Percentiles rank a stretch among this genome's conserved stretches.
These are phyloP conservation scores for Falco concolor DNA, from an alignment of 2,797 vertebrate species.

Conservation along the genomic window DNA sequence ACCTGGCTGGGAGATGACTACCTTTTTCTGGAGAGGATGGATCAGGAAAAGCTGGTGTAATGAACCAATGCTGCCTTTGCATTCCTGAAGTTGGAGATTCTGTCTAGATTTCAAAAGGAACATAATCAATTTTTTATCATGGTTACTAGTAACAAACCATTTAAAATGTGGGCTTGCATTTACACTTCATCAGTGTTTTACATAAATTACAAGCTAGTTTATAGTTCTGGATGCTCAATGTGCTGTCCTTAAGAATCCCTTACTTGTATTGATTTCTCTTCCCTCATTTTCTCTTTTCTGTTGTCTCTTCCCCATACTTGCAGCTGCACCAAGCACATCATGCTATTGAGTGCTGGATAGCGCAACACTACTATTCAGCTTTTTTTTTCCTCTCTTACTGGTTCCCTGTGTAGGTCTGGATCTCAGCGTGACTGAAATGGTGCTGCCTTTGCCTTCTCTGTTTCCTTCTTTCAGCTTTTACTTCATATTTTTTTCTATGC, in stretches of 20 bases:
- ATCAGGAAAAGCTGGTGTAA: not conserved
- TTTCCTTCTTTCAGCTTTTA: not conserved
- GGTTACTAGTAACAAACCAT: not conserved
- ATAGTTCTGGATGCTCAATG: not conserved
- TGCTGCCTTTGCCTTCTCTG: not conserved
- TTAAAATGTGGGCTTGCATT: not conserved
- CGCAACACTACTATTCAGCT: not conserved
- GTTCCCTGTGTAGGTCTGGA: not conserved
- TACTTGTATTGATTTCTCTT: not conserved
- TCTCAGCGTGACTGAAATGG: not conserved
- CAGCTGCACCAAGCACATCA: not conserved
- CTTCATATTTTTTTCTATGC: not conserved
- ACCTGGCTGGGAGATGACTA: not conserved
- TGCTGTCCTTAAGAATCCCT: not conserved
- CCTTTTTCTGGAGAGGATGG: not conserved
- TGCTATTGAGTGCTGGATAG: not conserved
- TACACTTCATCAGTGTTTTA: not conserved
- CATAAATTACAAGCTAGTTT: not conserved
- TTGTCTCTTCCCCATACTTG: not conserved
- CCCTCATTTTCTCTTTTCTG: not conserved
- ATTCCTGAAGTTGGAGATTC: not conserved
- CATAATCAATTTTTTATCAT: not conserved
- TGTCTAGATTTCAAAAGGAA: not conserved
- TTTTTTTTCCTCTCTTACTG: not conserved
- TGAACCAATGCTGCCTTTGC: not conserved